These are phyloP conservation scores for Falco novaeseelandiae DNA, from an alignment of 2,797 vertebrate genomes.

Conservation along the genomic window DNA sequence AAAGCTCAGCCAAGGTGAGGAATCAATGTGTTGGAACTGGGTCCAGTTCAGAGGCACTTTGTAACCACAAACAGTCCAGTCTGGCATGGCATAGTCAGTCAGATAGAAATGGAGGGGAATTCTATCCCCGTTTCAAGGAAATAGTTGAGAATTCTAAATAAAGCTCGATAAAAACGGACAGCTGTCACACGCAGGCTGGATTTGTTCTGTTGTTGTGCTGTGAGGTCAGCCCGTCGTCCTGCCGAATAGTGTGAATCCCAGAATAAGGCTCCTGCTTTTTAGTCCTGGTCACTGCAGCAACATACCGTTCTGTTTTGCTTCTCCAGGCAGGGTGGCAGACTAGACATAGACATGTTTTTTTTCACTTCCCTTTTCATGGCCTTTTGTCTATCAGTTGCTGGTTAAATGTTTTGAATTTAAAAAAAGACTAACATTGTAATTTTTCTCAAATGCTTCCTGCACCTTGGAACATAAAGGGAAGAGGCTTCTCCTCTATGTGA, in stretches of 20 bases:
- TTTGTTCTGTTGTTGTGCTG: background rate
- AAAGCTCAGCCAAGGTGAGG: background rate
- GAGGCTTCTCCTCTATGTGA: background rate
- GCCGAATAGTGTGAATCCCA: background rate
- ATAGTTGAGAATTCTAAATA: background rate
- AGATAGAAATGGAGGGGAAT: background rate
- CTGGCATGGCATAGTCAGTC: background rate
- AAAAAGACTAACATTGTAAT: background rate
- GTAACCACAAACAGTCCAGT: no score
- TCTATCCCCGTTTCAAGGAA: background rate
- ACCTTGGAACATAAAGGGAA: background rate
- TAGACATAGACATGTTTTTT: background rate
- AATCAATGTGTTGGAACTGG: accelerated
- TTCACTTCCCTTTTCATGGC: background rate
- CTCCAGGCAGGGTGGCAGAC: background rate
- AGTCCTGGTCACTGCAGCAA: accelerated
- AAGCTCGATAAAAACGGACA: background rate
- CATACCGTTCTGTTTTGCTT: background rate
- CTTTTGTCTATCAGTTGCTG: background rate
- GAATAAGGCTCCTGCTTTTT: background rate
- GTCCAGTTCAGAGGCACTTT: background rate
- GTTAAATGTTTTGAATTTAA: background rate
- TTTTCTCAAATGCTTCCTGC: background rate
- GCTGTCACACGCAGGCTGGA: accelerated
- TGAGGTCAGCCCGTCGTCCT: background rate